Evolutionary conservation across 2,888 invertebrate species (phyloP).

Genomic region (Leistus spinibarbis): DNA sequence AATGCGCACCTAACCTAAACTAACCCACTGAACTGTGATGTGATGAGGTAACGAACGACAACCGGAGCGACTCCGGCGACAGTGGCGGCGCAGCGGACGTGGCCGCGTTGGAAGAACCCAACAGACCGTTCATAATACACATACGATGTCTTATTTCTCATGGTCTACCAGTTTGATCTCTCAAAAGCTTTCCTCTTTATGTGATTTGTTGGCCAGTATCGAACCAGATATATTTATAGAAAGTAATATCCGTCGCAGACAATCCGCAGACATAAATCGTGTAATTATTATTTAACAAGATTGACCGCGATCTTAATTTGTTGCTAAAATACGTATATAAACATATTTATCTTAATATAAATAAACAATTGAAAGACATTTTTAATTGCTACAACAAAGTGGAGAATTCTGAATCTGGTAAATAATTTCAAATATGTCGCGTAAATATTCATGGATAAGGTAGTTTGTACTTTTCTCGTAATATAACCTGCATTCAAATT

Average conservation of each 20-base stretch:
- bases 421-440: too few species aligned
- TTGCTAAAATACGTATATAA: too few species aligned
- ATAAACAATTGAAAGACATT: too few species aligned
- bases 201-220: neutral
- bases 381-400: too few species aligned
- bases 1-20: neutral
- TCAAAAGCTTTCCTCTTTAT: neutral
- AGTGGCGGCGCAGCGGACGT: neutral
- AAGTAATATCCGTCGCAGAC: neutral
- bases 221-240: neutral
- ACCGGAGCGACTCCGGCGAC: neutral
- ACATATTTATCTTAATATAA: too few species aligned
- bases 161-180: neutral
- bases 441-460: neutral
- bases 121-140: neutral
- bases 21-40: conserved; percentile 27
- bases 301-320: too few species aligned
- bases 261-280: too few species aligned
- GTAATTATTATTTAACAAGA: too few species aligned
- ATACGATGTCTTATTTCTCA: neutral
- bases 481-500: neutral
- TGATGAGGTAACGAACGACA: conserved; percentile 20
- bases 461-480: neutral
- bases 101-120: neutral
- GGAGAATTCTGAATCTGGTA: too few species aligned